Evolutionary conservation across 2,888 invertebrate genomes (phyloP).

Genomic region (Oxycera nigricornis): DNA sequence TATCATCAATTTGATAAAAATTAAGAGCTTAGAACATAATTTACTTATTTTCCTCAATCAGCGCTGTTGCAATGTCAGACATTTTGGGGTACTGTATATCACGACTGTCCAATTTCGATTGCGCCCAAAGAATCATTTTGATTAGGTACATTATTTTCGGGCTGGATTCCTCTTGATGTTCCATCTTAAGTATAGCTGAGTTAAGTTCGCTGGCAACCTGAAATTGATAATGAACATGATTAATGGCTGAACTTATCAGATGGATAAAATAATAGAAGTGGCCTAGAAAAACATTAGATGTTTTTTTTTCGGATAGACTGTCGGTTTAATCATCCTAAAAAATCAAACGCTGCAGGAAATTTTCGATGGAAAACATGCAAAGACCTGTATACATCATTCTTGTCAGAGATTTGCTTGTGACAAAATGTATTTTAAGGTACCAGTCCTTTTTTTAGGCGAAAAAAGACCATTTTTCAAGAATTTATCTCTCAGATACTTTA

Average conservation of each 20-base stretch:
- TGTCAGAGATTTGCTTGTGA: no score
- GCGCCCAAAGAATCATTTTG: constrained; percentile 94
- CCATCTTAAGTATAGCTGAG: constrained; percentile 94
- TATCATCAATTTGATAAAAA: constrained; percentile 1
- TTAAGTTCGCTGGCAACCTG: constrained; percentile 96
- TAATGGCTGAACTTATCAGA: background rate
- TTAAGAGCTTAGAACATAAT: background rate
- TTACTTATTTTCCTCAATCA: constrained; percentile 66
- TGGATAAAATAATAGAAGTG: background rate
- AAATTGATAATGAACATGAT: background rate
- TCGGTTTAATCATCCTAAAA: no score
- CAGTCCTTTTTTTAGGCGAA: no score
- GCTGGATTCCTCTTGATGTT: constrained; percentile 88
- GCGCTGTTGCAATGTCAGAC: constrained; percentile 87
- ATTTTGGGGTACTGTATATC: constrained; percentile 96
- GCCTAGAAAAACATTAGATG: constrained; percentile 3
- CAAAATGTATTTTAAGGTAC: no score
- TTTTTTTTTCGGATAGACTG: background rate
- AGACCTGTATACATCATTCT: no score
- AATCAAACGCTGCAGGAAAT: no score
- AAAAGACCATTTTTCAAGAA: no score
- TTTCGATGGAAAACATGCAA: no score
- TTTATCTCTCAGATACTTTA: no score
- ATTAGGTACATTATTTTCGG: constrained; percentile 91
- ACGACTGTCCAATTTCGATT: constrained; percentile 92